phyloP scores from a whole-genome alignment of 2,797 vertebrate species.

The Gouania willdenowi region DNA sequence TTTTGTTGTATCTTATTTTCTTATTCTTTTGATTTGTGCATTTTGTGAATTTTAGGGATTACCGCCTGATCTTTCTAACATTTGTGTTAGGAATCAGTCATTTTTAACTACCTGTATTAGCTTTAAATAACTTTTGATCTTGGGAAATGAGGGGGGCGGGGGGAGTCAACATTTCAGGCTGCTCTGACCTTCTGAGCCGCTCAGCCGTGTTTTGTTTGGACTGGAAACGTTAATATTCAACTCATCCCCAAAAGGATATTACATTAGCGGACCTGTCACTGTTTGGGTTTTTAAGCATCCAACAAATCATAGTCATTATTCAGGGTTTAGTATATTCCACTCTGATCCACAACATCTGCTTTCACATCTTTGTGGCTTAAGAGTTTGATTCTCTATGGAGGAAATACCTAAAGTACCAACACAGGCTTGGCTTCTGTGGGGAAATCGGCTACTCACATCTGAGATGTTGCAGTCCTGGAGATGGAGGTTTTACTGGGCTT shows the following conservation, averaged over 20 bases:
- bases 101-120: no score
- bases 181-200: not conserved
- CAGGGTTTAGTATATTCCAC: not conserved
- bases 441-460: not conserved
- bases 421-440: not conserved
- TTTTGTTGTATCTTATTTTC: no score
- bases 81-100: no score
- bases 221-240: constrained; percentile 48
- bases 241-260: constrained; percentile 17
- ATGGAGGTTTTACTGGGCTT: not conserved
- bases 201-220: constrained; percentile 6
- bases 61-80: no score
- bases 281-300: no score
- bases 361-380: not conserved
- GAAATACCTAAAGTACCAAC: not conserved
- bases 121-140: no score
- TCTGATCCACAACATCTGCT: not conserved
- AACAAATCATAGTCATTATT: constrained; percentile 7
- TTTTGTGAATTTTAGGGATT: no score
- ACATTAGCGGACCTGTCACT: constrained; percentile 19
- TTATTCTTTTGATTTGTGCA: no score
- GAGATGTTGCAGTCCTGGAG: not conserved
- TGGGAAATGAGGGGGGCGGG: no score
- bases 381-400: not conserved
- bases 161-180: no score